Conservation (phyloP, 2,113 vertebrate species). For the Cathartes aura region DNA sequence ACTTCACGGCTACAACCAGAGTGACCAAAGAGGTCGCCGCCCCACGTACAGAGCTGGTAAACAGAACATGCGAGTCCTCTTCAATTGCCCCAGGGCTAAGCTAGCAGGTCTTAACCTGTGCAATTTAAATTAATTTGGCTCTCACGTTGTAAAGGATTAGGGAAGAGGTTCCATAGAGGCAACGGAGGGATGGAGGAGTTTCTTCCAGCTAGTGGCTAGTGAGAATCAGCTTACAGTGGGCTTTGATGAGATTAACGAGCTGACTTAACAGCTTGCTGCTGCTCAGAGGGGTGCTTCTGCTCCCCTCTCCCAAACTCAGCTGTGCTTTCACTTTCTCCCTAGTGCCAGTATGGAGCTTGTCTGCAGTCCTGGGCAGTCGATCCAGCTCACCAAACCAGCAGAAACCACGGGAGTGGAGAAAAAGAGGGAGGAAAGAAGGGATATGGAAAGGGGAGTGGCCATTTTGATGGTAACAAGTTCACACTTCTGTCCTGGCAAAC, state of each 20-base stretch:
- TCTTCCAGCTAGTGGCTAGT: not conserved
- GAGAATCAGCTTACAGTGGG: not conserved
- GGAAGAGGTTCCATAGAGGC: not conserved
- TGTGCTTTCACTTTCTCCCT: not conserved
- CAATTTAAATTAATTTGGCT: not conserved
- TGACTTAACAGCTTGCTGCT: not conserved
- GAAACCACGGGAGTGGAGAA: accelerated
- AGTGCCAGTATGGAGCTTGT: not conserved
- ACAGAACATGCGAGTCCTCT: accelerated
- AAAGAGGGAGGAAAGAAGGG: not conserved
- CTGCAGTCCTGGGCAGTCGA: not conserved
- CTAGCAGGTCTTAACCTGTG: not conserved
- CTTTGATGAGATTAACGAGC: not conserved
- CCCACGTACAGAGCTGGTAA: not conserved
- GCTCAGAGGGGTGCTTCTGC: not conserved
- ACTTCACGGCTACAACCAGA: accelerated
- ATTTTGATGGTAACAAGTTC: not conserved
- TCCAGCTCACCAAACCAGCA: not conserved
- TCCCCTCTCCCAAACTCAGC: not conserved
- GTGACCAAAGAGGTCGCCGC: not conserved
- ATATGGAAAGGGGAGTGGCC: not conserved
- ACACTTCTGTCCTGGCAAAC: not conserved
- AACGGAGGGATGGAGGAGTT: not conserved
- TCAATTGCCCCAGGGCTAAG: not conserved
- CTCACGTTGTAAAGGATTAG: not conserved